Base-by-base conservation (phyloP, 2,113 vertebrate species). In the Hemicordylus capensis region DNA sequence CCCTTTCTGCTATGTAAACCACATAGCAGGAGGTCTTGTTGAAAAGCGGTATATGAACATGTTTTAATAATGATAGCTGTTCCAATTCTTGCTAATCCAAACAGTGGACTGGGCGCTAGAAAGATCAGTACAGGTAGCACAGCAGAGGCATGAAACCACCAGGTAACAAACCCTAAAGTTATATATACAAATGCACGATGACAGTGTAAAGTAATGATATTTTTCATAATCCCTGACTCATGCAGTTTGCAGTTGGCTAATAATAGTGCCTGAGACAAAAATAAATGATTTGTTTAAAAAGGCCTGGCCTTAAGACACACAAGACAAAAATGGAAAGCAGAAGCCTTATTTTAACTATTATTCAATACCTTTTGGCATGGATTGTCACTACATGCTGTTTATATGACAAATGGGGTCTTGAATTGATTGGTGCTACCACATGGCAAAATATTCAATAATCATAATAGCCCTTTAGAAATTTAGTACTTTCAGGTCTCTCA, bases 161-260 rank as follows among this genome's bases (percentile, higher is more conserved):
- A 75, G 28, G 31, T 20, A 73, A 61, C 42, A 80, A 80, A 80
- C 20, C 39, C 28, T 6, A 64, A 76, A 5, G 28, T 42, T 69
- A 69, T 22, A 42, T 39, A 69, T 22, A 22, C 14, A 11, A 14
- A 54, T 4, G 20, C 31, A 86, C 89, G 81, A 89, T 46, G 67
- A 87, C 76, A 85, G 2, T 73, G 19, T 64, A 63, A 85, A 80
- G 54, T 58, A n/a, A 63, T 12, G 10, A 63, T n/a, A 48, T 88
- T 86, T 83, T 74, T 46, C 76, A 92, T 87, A 92, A 84, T 5
- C 26, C 42, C n/a, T 61, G 39, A 54, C 59, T 90, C 80, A 80
- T 89, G 70, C 67, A 73, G 66, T 88, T 58, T 12, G 28, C 46
- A 26, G 89, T 85, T 81, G 74, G 1, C 72, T 80, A 77, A 90